Percentiles rank a stretch among this genome's conserved stretches.
Conservation (phyloP, 2,113 vertebrate genomes). For the Delphinapterus leucas region DNA sequence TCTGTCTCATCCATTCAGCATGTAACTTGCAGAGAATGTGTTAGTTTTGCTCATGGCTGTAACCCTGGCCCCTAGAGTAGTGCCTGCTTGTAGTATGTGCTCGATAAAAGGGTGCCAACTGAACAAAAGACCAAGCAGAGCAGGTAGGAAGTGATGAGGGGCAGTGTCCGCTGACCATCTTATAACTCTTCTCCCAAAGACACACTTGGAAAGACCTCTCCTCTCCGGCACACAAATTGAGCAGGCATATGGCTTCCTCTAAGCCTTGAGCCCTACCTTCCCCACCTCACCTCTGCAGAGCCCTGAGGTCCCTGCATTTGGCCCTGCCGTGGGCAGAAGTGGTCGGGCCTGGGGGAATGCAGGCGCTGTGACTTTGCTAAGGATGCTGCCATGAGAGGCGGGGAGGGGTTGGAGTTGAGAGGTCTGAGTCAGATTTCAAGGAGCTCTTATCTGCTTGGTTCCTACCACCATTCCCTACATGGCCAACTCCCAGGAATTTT, state of each 20-base stretch:
- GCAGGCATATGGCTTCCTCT: neutral
- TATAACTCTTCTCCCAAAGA: neutral
- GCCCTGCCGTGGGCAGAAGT: neutral
- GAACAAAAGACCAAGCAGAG: neutral
- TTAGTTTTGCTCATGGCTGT: neutral
- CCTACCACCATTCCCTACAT: too few relatives aligned
- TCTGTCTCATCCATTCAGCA: neutral
- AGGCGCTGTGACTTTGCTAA: neutral
- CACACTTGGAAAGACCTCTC: neutral
- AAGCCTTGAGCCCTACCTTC: neutral
- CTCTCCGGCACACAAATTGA: neutral
- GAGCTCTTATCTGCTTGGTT: neutral
- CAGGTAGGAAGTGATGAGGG: neutral
- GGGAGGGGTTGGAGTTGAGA: neutral
- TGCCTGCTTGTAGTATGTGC: neutral
- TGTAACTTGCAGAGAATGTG: neutral
- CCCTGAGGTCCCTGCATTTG: too few relatives aligned
- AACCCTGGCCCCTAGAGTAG: neutral
- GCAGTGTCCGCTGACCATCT: neutral
- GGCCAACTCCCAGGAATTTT: neutral
- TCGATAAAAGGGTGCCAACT: neutral
- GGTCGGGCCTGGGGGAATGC: neutral
- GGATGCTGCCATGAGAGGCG: neutral
- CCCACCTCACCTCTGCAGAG: neutral
- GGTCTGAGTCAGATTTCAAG: neutral